phyloP scores from a whole-genome alignment of 2,113 vertebrate genomes.

The Lasiurus borealis region DNA sequence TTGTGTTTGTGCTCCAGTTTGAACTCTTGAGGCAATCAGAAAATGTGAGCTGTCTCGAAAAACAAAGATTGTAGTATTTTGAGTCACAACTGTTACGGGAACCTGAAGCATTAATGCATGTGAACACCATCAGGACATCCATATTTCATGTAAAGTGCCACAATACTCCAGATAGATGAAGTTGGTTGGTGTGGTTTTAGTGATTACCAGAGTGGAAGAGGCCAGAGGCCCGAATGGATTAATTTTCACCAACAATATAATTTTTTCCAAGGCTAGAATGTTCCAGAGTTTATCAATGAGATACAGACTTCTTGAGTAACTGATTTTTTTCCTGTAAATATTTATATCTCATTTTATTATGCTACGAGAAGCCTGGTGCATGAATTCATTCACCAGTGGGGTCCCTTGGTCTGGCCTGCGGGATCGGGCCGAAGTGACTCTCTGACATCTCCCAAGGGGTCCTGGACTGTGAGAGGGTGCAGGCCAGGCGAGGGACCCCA shows the following conservation, averaged over 20 bases:
- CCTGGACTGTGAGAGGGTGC: too few relatives aligned
- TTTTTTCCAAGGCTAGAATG: not conserved
- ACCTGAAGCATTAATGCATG: not conserved
- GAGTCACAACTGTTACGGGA: constrained; percentile 37
- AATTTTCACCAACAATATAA: not conserved
- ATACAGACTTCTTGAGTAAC: not conserved
- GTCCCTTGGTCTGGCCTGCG: too few relatives aligned
- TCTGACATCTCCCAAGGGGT: too few relatives aligned
- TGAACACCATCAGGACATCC: not conserved
- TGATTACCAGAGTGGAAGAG: not conserved
- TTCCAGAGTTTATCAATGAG: not conserved
- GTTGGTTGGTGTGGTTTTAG: not conserved
- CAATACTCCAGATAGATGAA: not conserved
- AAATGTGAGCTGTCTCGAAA: constrained; percentile 52
- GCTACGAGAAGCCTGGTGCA: too few relatives aligned
- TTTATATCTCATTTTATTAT: constrained; percentile 33
- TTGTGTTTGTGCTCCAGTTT: not conserved
- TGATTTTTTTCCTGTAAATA: not conserved
- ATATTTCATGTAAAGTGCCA: not conserved
- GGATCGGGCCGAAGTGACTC: too few relatives aligned
- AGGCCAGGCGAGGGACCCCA: too few relatives aligned
- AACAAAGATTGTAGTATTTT: not conserved
- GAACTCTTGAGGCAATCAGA: not conserved
- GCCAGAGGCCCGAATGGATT: not conserved
- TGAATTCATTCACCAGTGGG: too few relatives aligned